Percentiles rank a stretch among this genome's conserved stretches.
phyloP scores from a whole-genome alignment of 1,140 invertebrate species.

The Zaprionus vittiger region DNA sequence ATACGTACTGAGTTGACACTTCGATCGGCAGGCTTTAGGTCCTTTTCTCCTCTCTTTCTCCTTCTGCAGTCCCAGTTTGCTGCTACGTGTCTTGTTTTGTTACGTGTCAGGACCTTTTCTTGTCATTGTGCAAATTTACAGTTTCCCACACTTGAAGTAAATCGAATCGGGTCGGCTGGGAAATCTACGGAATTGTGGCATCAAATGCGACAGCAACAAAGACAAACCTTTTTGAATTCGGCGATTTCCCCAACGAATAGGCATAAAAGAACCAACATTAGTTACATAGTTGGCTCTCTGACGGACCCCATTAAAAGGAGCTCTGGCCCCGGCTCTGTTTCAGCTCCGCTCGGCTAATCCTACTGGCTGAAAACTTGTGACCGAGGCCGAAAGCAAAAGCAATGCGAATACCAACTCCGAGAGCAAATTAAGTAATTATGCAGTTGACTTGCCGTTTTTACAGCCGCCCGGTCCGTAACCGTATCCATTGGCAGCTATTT shows the following conservation, averaged over 20 bases:
- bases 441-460: conserved; percentile 76
- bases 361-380: conserved; percentile 31
- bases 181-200: conserved; percentile 71
- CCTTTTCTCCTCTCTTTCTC: background rate
- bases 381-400: conserved; percentile 32
- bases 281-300: background rate
- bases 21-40: background rate
- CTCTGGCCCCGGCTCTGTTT: background rate
- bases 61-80: conserved; percentile 35
- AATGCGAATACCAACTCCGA: conserved; percentile 36
- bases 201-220: conserved; percentile 72
- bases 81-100: conserved; percentile 58
- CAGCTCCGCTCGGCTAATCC: background rate
- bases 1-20: conserved; percentile 31
- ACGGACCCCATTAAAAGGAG: background rate
- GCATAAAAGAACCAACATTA: conserved; percentile 1
- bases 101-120: conserved; percentile 69
- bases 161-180: conserved; percentile 35
- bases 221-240: conserved; percentile 69
- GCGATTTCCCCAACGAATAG: conserved; percentile 39
- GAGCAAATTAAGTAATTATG: conserved; percentile 80
- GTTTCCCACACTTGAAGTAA: conserved; percentile 41
- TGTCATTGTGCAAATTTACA: conserved; percentile 78
- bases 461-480: conserved; percentile 10
- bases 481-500: conserved; percentile 54